Evolutionary conservation across 2,113 vertebrate species (phyloP).

Genomic region (Phyllopteryx taeniolatus): DNA sequence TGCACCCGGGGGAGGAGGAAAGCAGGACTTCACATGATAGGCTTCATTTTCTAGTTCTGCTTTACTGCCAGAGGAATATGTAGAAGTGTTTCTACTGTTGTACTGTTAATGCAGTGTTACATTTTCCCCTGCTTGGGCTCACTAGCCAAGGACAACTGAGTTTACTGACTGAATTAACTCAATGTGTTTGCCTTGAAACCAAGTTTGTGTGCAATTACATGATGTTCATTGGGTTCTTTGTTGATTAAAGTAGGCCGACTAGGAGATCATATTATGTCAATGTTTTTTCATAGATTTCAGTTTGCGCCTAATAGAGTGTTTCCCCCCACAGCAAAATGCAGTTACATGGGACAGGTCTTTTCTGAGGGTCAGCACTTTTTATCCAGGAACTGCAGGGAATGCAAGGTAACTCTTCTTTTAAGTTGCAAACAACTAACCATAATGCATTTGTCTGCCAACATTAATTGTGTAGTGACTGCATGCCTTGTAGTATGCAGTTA

Average conservation of each 20-base stretch:
- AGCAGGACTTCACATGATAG: constrained; percentile 55
- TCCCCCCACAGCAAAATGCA: constrained; percentile 80
- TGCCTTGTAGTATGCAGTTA: constrained; percentile 45
- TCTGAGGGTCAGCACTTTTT: constrained; percentile 85
- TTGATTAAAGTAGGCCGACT: neutral
- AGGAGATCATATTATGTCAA: neutral
- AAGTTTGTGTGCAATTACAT: constrained; percentile 12
- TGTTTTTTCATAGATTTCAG: neutral
- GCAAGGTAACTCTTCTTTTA: constrained; percentile 76
- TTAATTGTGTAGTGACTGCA: constrained; percentile 2
- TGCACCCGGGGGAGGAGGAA: constrained; percentile 45
- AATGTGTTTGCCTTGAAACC: constrained; percentile 26
- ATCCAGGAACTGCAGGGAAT: constrained; percentile 86
- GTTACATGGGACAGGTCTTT: constrained; percentile 82
- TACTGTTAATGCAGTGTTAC: constrained; percentile 59
- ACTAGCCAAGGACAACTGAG: constrained; percentile 37
- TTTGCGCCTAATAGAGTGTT: neutral
- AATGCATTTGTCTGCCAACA: neutral
- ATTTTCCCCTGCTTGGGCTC: constrained; percentile 28
- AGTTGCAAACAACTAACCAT: neutral
- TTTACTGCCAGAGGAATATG: constrained; percentile 51
- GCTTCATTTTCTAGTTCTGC: constrained; percentile 57
- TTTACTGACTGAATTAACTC: constrained; percentile 27
- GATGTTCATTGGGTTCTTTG: neutral
- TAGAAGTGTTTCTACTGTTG: constrained; percentile 48